These are phyloP conservation scores for Drosophila watanabei DNA, from an alignment of 1,140 invertebrate species.

Conservation along the genomic window DNA sequence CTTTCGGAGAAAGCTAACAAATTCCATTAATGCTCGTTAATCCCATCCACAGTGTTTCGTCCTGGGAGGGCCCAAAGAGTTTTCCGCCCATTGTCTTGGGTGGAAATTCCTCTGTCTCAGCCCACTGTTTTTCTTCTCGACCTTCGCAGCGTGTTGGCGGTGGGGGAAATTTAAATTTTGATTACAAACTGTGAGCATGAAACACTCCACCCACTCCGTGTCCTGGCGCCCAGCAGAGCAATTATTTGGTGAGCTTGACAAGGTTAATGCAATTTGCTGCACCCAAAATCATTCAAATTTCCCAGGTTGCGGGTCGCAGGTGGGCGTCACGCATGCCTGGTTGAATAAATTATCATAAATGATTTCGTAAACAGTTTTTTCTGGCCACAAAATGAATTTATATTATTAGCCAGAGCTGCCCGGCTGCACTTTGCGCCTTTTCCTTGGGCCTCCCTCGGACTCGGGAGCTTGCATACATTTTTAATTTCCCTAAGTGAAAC, in stretches of 20 bases:
- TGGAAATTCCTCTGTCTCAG: constrained; percentile 20
- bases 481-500: constrained; percentile 81
- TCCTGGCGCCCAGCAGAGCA: constrained; percentile 34
- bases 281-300: constrained; percentile 67
- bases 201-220: constrained; percentile 30
- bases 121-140: constrained; percentile 28
- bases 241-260: constrained; percentile 68
- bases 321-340: constrained; percentile 64
- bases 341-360: constrained; percentile 80
- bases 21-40: constrained; percentile 49
- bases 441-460: constrained; percentile 6
- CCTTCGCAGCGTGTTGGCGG: constrained; percentile 20
- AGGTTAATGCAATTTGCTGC: constrained; percentile 78
- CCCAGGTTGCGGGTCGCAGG: constrained; percentile 18
- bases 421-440: constrained; percentile 42
- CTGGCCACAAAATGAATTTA: constrained; percentile 67
- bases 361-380: constrained; percentile 57
- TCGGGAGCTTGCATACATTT: constrained; percentile 54
- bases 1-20: constrained; percentile 33
- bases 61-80: neutral
- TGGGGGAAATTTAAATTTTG: constrained; percentile 42
- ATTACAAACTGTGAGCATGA: constrained; percentile 35
- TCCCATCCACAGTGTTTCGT: constrained; percentile 35
- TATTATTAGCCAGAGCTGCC: constrained; percentile 57
- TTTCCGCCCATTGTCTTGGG: constrained; percentile 30